Evolutionary conservation across 92 coral and sea anemone genomes (phyloP).

Genomic region (Actinernus sp.): DNA sequence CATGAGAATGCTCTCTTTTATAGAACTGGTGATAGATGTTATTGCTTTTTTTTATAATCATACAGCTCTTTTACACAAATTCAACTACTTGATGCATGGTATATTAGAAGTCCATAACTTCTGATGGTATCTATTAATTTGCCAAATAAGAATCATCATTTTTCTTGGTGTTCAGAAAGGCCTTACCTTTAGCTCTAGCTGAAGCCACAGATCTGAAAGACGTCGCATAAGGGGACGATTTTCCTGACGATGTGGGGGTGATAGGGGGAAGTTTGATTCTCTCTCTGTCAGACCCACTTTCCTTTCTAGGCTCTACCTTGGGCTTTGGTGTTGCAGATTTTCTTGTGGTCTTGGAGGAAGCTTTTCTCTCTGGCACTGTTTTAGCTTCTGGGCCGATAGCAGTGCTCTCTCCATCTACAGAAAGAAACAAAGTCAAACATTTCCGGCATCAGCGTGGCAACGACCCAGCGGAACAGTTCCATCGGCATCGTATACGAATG

Average conservation of each 20-base stretch:
- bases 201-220: conserved; percentile 17
- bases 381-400: conserved; percentile 67
- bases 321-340: conserved; percentile 1
- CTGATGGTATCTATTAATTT: no score
- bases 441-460: neutral
- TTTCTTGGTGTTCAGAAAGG: no score
- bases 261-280: neutral
- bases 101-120: no score
- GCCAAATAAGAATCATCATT: no score
- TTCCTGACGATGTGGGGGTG: neutral
- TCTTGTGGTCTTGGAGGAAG: conserved; percentile 8
- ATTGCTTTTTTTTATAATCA: no score
- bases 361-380: neutral
- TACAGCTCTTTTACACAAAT: no score
- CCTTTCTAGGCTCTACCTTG: neutral
- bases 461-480: no score
- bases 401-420: conserved; percentile 79
- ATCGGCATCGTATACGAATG: no score
- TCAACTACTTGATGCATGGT: no score
- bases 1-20: no score
- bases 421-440: neutral
- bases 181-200: conserved; percentile 17
- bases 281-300: neutral
- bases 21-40: no score
- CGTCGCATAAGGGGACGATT: conserved; percentile 19